Conservation (phyloP, 2,888 invertebrate genomes). For the Osmoderma eremita region DNA sequence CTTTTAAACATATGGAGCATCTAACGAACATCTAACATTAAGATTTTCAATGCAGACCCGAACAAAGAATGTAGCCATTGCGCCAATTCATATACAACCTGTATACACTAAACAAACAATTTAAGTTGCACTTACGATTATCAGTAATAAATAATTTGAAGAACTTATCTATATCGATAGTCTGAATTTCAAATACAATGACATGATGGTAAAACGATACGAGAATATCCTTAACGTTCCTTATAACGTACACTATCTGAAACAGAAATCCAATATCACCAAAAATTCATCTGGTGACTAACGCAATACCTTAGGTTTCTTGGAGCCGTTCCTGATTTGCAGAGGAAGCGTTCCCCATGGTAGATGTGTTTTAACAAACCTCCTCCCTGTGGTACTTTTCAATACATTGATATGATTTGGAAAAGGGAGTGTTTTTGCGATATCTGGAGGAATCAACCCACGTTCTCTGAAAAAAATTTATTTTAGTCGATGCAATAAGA, state of each 20-base stretch:
- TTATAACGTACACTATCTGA: conserved; percentile 75
- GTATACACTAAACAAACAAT: no score
- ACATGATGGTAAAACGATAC: conserved; percentile 78
- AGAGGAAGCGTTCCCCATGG: conserved; percentile 70
- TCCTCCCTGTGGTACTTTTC: conserved; percentile 58
- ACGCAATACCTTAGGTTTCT: conserved; percentile 57
- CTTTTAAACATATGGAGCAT: no score
- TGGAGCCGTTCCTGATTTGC: conserved; percentile 60
- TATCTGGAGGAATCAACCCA: background rate
- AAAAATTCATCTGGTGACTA: background rate
- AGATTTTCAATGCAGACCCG: no score
- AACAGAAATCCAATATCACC: conserved; percentile 40
- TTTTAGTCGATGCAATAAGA: background rate
- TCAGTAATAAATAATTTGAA: conserved; percentile 32
- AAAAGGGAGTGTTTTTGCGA: background rate
- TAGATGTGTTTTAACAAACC: conserved; percentile 74
- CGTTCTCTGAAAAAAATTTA: background rate
- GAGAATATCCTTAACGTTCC: conserved; percentile 78
- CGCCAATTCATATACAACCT: no score
- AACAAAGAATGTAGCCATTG: no score
- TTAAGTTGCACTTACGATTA: conserved; percentile 27
- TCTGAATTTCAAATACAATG: conserved; percentile 62
- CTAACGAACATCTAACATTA: no score
- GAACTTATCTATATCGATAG: conserved; percentile 5
- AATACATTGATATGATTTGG: conserved; percentile 12